Evolutionary conservation across 2,888 invertebrate species (phyloP), one percentile per base, ranked within the genome.

Genomic region (Ferrisia virgata): DNA sequence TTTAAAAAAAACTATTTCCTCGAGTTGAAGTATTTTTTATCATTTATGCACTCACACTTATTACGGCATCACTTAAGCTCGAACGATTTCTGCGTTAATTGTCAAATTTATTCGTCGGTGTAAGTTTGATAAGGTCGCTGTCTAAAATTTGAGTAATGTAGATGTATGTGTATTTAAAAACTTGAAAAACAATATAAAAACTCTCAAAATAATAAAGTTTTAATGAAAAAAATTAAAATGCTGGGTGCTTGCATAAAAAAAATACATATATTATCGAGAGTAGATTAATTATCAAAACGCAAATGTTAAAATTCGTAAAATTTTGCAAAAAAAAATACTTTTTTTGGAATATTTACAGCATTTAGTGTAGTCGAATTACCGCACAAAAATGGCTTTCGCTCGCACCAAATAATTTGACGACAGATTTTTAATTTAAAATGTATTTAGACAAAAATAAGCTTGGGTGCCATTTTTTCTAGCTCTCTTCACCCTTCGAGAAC

Each of bases 31-130:
- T 53, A 53, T 53, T 53, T 18, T 53, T 53, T 22, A 53, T 53
- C 22, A 53, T 53, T 53, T 22, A 22, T 22, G 22, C n/a, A n/a
- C 15, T 53, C n/a, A 53, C 53, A 40, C 11, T 11, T 8, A 2
- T 40, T n/a, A n/a, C n/a, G 53, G 53, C 13, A 47, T n/a, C 53
- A 53, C 18, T 22, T 53, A 22, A 53, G 53, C 22, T 22, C 18
- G 0, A 53, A 53, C 22, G 8, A 22, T 53, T 47, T 53, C 53
- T 18, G 53, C 53, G 22, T 64, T 28, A 64, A 64, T 64, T 64
- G 64, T 64, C 28, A 64, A 64, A 64, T 64, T 64, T 64, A 64
- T 64, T 64, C 28, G 64, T 64, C 64, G 64, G 64, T 64, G 18
- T 11, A 28, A 64, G 64, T 25, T 64, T 64, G 25, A 28, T 28